Evolutionary conservation across 2,888 invertebrate genomes (phyloP).

Genomic region (Enoplolaimus lenunculus): DNA sequence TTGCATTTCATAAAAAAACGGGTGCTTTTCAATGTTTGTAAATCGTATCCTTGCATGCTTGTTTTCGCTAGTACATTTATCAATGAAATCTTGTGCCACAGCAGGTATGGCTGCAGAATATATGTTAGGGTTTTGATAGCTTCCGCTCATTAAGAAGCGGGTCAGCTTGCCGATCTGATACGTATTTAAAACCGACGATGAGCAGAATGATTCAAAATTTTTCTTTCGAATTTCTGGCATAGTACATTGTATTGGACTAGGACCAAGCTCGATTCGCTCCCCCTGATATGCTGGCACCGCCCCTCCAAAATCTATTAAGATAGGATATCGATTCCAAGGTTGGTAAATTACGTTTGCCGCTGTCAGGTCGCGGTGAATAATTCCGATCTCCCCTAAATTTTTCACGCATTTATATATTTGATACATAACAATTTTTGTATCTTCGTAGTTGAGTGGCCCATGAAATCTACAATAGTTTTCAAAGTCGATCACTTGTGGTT

Average conservation of each 20-base stretch:
- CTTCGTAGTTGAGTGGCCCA: not conserved
- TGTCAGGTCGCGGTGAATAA: not conserved
- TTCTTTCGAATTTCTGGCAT: not conserved
- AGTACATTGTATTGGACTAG: not conserved
- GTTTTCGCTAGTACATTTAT: not conserved
- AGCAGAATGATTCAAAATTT: not conserved
- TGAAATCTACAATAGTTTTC: not conserved
- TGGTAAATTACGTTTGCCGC: not conserved
- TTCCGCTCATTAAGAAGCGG: not conserved
- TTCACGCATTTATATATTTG: not conserved
- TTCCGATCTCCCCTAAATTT: not conserved
- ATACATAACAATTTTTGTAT: not conserved
- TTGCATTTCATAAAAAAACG: not conserved
- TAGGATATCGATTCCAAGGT: not conserved
- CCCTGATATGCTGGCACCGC: not conserved
- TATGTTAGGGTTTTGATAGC: not conserved
- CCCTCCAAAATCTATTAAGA: not conserved
- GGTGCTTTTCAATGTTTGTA: not conserved
- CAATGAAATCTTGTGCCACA: not conserved
- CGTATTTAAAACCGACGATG: not conserved
- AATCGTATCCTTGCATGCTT: not conserved
- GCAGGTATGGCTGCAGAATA: not conserved
- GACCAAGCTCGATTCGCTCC: not conserved
- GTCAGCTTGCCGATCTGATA: not conserved
- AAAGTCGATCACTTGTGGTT: not conserved